A percentile compares a stretch with the other conserved stretches of the same genome.
phyloP scores from a whole-genome alignment of 2,113 vertebrate genomes.

The Aphelocoma coerulescens region DNA sequence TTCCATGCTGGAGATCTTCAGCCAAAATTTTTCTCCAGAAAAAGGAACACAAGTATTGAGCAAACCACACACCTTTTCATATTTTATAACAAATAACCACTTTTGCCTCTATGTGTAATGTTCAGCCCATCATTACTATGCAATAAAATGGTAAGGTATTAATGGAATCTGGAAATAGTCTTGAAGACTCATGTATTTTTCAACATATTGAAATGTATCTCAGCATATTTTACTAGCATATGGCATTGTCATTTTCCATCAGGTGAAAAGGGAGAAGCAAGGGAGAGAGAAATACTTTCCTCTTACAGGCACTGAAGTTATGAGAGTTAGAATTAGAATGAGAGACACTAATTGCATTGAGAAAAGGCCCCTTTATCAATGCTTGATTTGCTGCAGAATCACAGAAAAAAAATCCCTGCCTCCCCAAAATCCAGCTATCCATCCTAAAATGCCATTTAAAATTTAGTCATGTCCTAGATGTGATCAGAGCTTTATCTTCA shows the following conservation, averaged over 20 bases:
- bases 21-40: not conserved
- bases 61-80: not conserved
- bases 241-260: slow-evolving; percentile 5
- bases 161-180: slow-evolving; percentile 30
- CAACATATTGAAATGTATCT: slow-evolving; percentile 11
- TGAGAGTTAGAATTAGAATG: not conserved
- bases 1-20: not conserved
- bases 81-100: not conserved
- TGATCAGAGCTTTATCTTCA: not conserved
- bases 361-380: not conserved
- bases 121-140: not conserved
- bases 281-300: not conserved
- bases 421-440: not conserved
- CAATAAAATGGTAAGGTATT: not conserved
- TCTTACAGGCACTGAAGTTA: not conserved
- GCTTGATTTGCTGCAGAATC: not conserved
- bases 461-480: not conserved
- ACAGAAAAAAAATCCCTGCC: not conserved
- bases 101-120: not conserved
- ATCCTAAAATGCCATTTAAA: not conserved
- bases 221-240: slow-evolving; percentile 3
- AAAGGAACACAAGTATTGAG: not conserved
- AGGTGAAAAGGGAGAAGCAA: not conserved
- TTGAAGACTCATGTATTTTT: slow-evolving; percentile 42
- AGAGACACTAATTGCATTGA: not conserved